Conservation (phyloP, 2,888 invertebrate genomes). For the Rotaria magnacalcarata region DNA sequence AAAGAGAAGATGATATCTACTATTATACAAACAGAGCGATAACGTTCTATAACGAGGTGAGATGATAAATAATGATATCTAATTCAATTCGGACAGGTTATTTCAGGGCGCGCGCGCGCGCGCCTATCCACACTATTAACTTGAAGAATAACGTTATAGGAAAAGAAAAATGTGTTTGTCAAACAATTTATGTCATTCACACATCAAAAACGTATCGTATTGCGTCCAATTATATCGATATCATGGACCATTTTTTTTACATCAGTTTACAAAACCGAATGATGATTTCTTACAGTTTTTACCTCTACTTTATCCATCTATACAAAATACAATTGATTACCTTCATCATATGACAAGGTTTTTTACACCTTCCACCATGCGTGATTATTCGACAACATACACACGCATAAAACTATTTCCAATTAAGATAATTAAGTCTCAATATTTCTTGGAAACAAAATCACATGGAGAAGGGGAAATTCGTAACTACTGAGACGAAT, state of each 20-base stretch:
- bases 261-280: background rate
- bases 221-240: slow-evolving; percentile 16
- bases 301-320: background rate
- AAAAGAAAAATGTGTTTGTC: slow-evolving; percentile 38
- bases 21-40: slow-evolving; percentile 16
- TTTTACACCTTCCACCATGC: background rate
- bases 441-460: background rate
- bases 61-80: slow-evolving; percentile 33
- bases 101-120: background rate
- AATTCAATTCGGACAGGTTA: slow-evolving; percentile 29
- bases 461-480: background rate
- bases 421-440: background rate
- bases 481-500: background rate
- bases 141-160: slow-evolving; percentile 9
- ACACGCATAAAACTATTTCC: background rate
- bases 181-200: slow-evolving; percentile 29
- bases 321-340: slow-evolving; percentile 14
- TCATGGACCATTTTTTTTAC: slow-evolving; percentile 22
- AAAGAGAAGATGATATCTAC: background rate
- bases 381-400: background rate
- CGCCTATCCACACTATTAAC: background rate
- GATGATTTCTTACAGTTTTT: background rate
- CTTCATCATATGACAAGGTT: slow-evolving; percentile 11
- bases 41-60: slow-evolving; percentile 19
- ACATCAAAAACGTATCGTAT: slow-evolving; percentile 9